Percentiles rank a stretch among this genome's conserved stretches.
phyloP scores from a whole-genome alignment of 2,113 vertebrate genomes.

The Tychaedon coryphoeus region DNA sequence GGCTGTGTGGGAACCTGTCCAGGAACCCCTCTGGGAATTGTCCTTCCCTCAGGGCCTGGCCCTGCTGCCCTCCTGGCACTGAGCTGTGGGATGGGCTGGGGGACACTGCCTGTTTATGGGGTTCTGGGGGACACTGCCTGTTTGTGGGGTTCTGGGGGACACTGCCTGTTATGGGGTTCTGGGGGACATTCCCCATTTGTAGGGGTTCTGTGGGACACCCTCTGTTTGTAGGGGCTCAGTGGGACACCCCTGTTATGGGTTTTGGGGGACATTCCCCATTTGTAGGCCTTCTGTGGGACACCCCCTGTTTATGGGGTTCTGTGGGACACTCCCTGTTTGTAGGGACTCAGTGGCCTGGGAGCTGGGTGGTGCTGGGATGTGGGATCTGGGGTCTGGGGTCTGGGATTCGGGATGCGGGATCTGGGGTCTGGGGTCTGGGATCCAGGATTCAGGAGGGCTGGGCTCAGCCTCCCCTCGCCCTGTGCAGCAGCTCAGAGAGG shows the following conservation, averaged over 20 bases:
- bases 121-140: accelerated
- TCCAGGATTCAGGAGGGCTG: neutral
- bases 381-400: no score
- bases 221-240: neutral
- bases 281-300: no score
- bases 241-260: no score
- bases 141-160: no score
- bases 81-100: accelerated
- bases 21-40: accelerated
- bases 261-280: no score
- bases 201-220: neutral
- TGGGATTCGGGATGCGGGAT: no score
- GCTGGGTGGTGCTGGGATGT: no score
- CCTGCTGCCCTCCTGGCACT: accelerated
- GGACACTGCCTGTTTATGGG: accelerated
- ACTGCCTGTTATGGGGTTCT: no score
- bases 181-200: accelerated
- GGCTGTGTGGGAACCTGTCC: accelerated
- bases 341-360: no score
- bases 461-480: neutral
- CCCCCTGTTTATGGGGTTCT: no score
- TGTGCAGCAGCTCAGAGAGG: accelerated
- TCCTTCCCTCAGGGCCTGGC: accelerated
- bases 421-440: no score
- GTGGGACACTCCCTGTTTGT: no score